Evolutionary conservation across 2,797 vertebrate species (phyloP).

Genomic region (Myotis findleyi): DNA sequence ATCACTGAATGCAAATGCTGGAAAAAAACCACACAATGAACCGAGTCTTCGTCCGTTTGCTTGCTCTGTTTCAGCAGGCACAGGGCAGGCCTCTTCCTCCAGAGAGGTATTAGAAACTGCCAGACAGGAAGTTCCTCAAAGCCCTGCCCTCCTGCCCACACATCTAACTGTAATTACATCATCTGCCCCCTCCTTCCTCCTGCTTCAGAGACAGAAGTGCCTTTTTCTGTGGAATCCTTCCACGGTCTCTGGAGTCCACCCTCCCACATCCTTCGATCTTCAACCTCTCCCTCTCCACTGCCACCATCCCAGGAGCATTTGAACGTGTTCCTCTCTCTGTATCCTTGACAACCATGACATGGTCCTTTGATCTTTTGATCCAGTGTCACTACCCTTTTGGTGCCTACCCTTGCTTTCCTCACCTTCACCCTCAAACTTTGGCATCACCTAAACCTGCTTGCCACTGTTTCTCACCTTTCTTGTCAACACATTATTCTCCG

Average conservation of each 20-base stretch:
- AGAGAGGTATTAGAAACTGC: neutral
- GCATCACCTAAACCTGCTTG: neutral
- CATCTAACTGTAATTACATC: neutral
- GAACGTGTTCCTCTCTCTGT: neutral
- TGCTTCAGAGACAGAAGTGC: neutral
- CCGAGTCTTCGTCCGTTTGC: accelerated
- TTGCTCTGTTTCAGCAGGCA: neutral
- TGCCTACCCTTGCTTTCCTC: neutral
- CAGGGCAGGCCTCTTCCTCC: neutral
- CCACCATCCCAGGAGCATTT: neutral
- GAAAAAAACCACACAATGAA: neutral
- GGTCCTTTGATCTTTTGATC: neutral
- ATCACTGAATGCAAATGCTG: neutral
- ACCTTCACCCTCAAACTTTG: neutral
- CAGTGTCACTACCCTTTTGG: neutral
- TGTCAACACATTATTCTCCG: neutral
- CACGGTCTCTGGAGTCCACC: neutral
- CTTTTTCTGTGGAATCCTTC: neutral
- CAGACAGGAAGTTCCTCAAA: neutral
- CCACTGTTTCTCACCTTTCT: neutral
- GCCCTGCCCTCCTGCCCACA: neutral
- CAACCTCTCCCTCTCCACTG: accelerated
- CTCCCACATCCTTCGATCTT: neutral
- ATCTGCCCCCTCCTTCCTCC: neutral
- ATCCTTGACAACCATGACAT: neutral